Evolutionary conservation across 2,797 vertebrate species (phyloP).

Genomic region (Pogoniulus pusillus): DNA sequence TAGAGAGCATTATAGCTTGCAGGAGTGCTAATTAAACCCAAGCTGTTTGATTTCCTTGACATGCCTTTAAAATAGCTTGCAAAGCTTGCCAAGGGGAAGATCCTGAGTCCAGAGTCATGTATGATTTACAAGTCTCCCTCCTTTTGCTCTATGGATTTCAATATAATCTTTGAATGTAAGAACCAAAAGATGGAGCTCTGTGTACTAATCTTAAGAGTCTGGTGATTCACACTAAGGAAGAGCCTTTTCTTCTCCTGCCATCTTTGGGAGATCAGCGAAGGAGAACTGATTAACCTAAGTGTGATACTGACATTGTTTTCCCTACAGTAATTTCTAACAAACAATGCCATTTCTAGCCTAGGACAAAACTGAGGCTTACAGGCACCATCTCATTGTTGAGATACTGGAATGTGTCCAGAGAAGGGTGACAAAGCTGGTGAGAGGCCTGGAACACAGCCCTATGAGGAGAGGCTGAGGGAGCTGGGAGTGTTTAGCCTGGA

Average conservation of each 20-base stretch:
- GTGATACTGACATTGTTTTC: background rate
- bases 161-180: background rate
- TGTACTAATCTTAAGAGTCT: background rate
- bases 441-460: no score
- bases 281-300: background rate
- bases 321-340: background rate
- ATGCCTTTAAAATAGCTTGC: background rate
- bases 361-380: background rate
- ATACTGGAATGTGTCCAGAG: no score
- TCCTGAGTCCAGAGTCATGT: background rate
- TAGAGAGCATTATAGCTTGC: background rate
- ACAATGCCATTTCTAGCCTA: background rate
- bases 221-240: background rate
- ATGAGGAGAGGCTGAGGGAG: no score
- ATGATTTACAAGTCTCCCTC: background rate
- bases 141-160: background rate
- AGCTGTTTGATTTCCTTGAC: background rate
- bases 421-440: no score
- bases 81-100: background rate
- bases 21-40: constrained; percentile 41
- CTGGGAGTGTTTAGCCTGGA: no score
- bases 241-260: background rate
- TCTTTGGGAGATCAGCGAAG: background rate
- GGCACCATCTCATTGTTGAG: no score
- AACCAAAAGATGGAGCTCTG: background rate